These are phyloP conservation scores for Cryptomyrus ogoouensis DNA, from an alignment of 2,113 vertebrate species.

Conservation along the genomic window DNA sequence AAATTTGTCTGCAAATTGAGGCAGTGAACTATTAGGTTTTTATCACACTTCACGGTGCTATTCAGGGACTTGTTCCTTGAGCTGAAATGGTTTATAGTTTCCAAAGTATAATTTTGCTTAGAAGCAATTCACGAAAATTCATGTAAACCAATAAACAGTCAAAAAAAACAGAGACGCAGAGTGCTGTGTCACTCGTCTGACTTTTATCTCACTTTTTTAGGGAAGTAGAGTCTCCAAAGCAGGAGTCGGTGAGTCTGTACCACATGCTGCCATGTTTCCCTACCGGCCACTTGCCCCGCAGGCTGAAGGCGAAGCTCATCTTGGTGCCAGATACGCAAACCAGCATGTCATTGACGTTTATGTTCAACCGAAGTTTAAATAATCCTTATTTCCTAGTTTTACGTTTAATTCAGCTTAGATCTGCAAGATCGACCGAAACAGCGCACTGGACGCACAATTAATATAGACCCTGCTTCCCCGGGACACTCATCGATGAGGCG, in stretches of 20 bases:
- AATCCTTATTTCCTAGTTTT: background rate
- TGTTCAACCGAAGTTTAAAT: background rate
- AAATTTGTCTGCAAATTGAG: background rate
- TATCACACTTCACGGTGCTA: background rate
- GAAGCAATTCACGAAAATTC: background rate
- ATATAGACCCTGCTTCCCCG: too few relatives aligned
- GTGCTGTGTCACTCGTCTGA: background rate
- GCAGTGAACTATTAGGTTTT: background rate
- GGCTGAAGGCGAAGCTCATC: too few relatives aligned
- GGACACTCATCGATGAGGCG: too few relatives aligned
- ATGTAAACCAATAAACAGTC: background rate
- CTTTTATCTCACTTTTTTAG: background rate
- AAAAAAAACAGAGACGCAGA: background rate
- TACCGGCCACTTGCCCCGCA: conserved; percentile 60
- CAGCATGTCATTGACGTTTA: background rate
- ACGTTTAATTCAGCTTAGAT: background rate
- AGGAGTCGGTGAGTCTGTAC: conserved; percentile 88
- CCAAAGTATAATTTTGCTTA: background rate
- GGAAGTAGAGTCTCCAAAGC: conserved; percentile 68
- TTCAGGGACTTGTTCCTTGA: background rate
- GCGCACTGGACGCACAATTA: background rate
- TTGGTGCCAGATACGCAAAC: background rate
- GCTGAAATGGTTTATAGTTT: background rate
- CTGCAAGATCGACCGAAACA: background rate
- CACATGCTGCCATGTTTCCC: conserved; percentile 72